Conservation (phyloP, 2,888 invertebrate species). For the Eubasilissa splendida region DNA sequence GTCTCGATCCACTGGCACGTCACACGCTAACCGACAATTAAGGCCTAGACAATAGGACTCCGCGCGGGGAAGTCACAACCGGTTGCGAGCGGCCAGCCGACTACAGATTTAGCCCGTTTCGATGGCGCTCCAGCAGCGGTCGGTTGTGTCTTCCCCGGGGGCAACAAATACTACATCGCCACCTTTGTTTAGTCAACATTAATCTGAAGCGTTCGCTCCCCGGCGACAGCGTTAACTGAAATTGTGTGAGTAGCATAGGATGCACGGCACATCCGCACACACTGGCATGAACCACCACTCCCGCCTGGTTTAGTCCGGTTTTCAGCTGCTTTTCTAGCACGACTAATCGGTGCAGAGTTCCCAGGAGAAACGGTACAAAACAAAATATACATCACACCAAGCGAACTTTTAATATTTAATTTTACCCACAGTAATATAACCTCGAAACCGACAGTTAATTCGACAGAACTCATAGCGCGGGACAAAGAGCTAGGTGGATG, state of each 20-base stretch:
- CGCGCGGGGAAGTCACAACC: constrained; percentile 28
- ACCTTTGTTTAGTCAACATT: constrained; percentile 55
- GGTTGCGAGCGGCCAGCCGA: constrained; percentile 6
- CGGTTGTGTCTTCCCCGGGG: constrained; percentile 60
- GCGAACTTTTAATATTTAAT: background rate
- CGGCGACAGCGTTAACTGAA: constrained; percentile 23
- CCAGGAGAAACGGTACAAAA: constrained; percentile 32
- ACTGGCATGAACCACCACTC: constrained; percentile 10
- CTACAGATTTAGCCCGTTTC: too few species aligned
- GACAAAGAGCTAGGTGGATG: constrained; percentile 52
- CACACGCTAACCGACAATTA: constrained; percentile 49
- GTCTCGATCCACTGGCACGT: constrained; percentile 57
- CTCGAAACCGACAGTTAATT: constrained; percentile 22
- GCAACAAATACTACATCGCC: constrained; percentile 51
- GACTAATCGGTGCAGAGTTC: constrained; percentile 53
- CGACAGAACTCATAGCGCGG: constrained; percentile 1
- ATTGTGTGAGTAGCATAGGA: constrained; percentile 2
- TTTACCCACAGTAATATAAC: constrained; percentile 24
- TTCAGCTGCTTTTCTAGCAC: constrained; percentile 59
- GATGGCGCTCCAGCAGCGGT: background rate
- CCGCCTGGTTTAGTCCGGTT: constrained; percentile 45
- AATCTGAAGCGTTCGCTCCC: constrained; percentile 42
- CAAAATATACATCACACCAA: constrained; percentile 48
- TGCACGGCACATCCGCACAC: constrained; percentile 29
- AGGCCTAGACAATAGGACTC: constrained; percentile 35